Evolutionary conservation across 2,797 vertebrate genomes (phyloP).

Genomic region (Nannoperca obscura): DNA sequence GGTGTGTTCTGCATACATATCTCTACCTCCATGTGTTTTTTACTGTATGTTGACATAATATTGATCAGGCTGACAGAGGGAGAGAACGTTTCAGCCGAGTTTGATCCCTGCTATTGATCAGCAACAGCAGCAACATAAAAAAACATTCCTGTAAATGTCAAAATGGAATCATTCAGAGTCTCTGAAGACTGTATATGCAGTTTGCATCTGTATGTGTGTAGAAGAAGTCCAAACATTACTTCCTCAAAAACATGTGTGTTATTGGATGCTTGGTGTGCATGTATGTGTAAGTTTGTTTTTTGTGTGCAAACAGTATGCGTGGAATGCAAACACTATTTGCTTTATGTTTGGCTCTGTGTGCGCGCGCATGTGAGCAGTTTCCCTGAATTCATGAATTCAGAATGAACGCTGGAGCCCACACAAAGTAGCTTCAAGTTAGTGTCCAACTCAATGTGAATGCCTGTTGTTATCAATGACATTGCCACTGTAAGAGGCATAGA

Average conservation of each 20-base stretch:
- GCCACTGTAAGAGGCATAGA: slow-evolving; percentile 5
- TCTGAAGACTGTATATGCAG: slow-evolving; percentile 23
- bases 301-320: background rate
- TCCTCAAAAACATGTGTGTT: background rate
- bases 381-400: slow-evolving; percentile 47
- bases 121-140: slow-evolving; percentile 25
- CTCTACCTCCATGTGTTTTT: slow-evolving; percentile 9
- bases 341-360: slow-evolving; percentile 2
- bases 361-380: background rate
- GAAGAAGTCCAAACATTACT: background rate
- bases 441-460: slow-evolving; percentile 15
- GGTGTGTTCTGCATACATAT: slow-evolving; percentile 10
- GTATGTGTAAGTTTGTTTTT: background rate
- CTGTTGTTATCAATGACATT: slow-evolving; percentile 20
- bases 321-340: slow-evolving; percentile 14
- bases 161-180: slow-evolving; percentile 33
- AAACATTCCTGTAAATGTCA: slow-evolving; percentile 58
- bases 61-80: slow-evolving; percentile 51
- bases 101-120: slow-evolving; percentile 54
- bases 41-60: slow-evolving; percentile 51
- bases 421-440: slow-evolving; percentile 15
- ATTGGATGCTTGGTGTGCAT: background rate
- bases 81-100: slow-evolving; percentile 23
- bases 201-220: slow-evolving; percentile 2
- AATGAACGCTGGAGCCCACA: slow-evolving; percentile 42